Percentiles rank a stretch among this genome's conserved stretches.
phyloP scores from a whole-genome alignment of 2,888 invertebrate genomes.

The Luperina nickerlii region DNA sequence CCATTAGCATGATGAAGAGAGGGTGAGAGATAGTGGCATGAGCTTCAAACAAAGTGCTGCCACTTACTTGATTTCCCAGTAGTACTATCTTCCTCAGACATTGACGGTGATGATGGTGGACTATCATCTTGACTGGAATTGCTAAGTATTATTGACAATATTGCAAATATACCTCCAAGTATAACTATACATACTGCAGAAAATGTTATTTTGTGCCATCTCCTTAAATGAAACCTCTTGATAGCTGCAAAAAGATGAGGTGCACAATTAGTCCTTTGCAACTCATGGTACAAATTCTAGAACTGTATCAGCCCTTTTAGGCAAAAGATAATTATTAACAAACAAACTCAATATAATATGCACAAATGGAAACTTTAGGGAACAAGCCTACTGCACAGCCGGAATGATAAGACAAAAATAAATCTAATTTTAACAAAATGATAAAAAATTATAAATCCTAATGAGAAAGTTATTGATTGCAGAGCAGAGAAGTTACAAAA shows the following conservation, averaged over 20 bases:
- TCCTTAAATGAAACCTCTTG: conserved; percentile 71
- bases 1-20: conserved; percentile 20
- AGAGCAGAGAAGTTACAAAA: background rate
- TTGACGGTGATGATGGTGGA: conserved; percentile 40
- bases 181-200: conserved; percentile 76
- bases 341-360: background rate
- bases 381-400: background rate
- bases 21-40: background rate
- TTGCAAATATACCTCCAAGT: conserved; percentile 77
- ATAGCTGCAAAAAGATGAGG: conserved; percentile 71
- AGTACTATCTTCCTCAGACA: conserved; percentile 61
- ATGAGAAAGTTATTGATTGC: background rate
- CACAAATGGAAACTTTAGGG: background rate
- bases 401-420: background rate
- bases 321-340: background rate
- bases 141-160: conserved; percentile 74
- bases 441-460: background rate
- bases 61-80: conserved; percentile 67
- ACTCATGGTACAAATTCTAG: background rate
- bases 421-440: no score
- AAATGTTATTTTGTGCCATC: conserved; percentile 81
- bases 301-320: background rate
- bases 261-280: conserved; percentile 6
- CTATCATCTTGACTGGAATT: conserved; percentile 66
- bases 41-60: background rate